These are phyloP conservation scores for Cepaea nemoralis DNA, from an alignment of 1,140 invertebrate species.

Conservation along the genomic window DNA sequence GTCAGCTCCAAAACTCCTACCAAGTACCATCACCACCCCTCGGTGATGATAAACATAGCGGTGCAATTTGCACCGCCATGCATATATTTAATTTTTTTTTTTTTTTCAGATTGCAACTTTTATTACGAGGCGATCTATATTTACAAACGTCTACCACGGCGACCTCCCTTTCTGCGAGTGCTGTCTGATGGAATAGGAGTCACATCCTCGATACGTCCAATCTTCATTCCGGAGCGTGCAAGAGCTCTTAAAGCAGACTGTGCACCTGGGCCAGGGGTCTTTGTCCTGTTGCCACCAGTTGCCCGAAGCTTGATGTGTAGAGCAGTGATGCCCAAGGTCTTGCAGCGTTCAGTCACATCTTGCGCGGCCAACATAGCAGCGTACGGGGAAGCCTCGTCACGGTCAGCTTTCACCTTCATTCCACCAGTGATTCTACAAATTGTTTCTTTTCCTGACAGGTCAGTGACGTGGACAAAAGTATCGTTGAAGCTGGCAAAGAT, in stretches of 20 bases:
- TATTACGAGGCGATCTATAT: too few relatives aligned
- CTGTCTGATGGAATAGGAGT: constrained; percentile 99
- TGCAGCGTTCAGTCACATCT: constrained; percentile 99
- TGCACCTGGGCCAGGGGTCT: constrained; percentile 89
- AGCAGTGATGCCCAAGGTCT: constrained; percentile 94
- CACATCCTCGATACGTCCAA: constrained; percentile 83
- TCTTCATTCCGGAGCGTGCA: constrained; percentile 97
- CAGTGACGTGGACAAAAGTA: constrained; percentile 99
- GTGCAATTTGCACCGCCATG: too few relatives aligned
- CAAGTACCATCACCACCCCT: too few relatives aligned
- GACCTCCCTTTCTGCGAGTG: constrained; percentile 99
- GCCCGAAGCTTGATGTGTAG: constrained; percentile 98
- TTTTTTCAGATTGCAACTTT: too few relatives aligned
- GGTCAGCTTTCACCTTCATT: constrained; percentile 91
- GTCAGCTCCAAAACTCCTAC: too few relatives aligned
- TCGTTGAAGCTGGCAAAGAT: constrained; percentile 99
- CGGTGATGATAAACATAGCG: too few relatives aligned
- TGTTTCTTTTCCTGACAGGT: constrained; percentile 87
- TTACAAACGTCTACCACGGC: constrained; percentile 98
- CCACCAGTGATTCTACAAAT: background rate
- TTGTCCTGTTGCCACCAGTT: constrained; percentile 90
- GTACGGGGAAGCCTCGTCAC: constrained; percentile 99
- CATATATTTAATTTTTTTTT: too few relatives aligned
- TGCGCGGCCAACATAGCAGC: constrained; percentile 99
- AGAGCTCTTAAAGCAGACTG: constrained; percentile 97